Base-by-base conservation (phyloP, 1,140 invertebrate genomes). In the Bombus fervidus region DNA sequence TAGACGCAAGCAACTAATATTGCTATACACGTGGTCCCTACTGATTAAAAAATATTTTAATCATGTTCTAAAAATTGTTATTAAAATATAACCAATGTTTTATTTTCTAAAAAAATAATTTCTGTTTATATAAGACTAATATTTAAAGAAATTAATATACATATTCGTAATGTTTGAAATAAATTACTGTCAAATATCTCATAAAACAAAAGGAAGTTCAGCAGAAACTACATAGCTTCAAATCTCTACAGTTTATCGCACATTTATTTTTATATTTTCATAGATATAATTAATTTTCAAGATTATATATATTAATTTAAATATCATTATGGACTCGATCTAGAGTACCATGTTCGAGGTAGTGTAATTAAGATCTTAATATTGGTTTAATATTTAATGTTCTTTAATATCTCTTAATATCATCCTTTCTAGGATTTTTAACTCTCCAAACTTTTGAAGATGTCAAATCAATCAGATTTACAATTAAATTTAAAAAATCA, bases 1-100 rank as follows among this genome's bases (percentile, higher is more conserved):
- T 80, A 85, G 66, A 66, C 22, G 13, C 53, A 83, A 76, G 81
- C 81, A 66, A 34, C 18, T 74, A 68, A 72, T n/a, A 59, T 75
- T 18, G 34, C 28, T 83, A 43, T 53, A 68, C 37, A 43, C 12
- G 22, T 86, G 85, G 85, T 84, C 85, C 85, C 75, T 78, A 83
- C 39, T 62, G 81, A 57, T 83, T 69, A 39, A 66, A 86, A 83
- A 83, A 72, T 81, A 86, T 76, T 83, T 66, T 71, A 74, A 81
- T 85, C 41, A 3, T 37, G 31, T 64, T 47, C n/a, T 37, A 10
- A 71, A 2, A 59, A 47, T 15, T 71, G 28, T 59, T 22, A 10
- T 71, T 47, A n/a, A 22, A 37, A n/a, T 62, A 53, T 31, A 28
- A 81, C 8, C 2, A 31, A 22, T 62, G 18, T 53, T 53, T 22